Percentiles rank a stretch among this genome's conserved stretches.
These are phyloP conservation scores for Hylomyscus alleni DNA, from an alignment of 2,797 vertebrate species.

Conservation along the genomic window DNA sequence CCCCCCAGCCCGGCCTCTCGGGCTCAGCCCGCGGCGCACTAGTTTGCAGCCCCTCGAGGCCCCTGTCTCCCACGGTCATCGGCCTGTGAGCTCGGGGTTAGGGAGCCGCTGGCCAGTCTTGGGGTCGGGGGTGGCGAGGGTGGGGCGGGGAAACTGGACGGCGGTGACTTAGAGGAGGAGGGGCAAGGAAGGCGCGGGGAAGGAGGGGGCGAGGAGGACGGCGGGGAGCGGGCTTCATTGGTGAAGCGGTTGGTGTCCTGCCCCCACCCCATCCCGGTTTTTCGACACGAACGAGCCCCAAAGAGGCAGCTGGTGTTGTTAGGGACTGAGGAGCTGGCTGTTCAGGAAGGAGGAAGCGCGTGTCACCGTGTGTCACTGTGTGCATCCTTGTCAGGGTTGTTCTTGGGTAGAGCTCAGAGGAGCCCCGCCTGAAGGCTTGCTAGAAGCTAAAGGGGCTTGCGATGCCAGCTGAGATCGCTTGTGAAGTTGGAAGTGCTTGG, in stretches of 20 bases:
- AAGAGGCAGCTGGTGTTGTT: constrained; percentile 72
- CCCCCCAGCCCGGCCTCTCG: constrained; percentile 17
- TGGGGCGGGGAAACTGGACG: constrained; percentile 67
- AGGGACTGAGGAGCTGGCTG: constrained; percentile 63
- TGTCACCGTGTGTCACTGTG: constrained; percentile 62
- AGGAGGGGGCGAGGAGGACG: constrained; percentile 69
- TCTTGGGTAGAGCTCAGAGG: not conserved
- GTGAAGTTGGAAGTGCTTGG: not conserved
- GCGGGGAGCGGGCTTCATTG: constrained; percentile 69
- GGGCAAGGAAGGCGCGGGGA: constrained; percentile 53
- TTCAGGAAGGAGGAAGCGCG: constrained; percentile 46
- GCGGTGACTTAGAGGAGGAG: constrained; percentile 65
- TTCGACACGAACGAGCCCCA: constrained; percentile 47
- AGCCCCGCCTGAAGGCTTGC: not conserved
- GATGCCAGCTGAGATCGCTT: not conserved
- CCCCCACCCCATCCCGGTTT: constrained; percentile 67
- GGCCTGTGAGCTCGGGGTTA: not conserved
- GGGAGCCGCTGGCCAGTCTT: not conserved
- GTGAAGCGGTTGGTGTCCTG: constrained; percentile 65
- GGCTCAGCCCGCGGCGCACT: constrained; percentile 9
- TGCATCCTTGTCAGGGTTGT: constrained; percentile 33
- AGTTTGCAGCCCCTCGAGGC: not conserved
- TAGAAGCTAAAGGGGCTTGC: not conserved
- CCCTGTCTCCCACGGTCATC: not conserved
- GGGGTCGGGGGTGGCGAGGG: not conserved